Conservation (phyloP, 2,113 vertebrate genomes). For the Tretioscincus oriximinensis region DNA sequence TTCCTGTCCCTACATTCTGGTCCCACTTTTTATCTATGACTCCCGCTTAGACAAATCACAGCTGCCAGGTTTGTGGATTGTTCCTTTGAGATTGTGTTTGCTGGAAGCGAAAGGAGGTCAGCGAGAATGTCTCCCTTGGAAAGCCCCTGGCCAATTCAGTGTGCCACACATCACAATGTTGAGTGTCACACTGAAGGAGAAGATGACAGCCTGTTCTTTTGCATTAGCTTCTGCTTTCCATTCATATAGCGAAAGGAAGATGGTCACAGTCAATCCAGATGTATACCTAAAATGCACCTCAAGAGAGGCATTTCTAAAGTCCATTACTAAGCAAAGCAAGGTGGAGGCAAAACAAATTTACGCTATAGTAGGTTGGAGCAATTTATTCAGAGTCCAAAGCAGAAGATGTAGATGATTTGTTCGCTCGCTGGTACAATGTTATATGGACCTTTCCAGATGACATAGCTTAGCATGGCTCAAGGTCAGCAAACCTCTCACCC, state of each 20-base stretch:
- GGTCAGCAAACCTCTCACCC: too few relatives aligned
- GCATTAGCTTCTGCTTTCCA: conserved; percentile 7
- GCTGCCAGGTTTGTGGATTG: conserved; percentile 18
- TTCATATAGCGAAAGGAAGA: neutral
- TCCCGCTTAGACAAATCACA: neutral
- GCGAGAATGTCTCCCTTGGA: neutral
- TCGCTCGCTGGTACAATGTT: too few relatives aligned
- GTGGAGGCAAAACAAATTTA: fast-evolving
- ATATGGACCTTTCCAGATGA: too few relatives aligned
- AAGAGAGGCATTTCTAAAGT: fast-evolving
- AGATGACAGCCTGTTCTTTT: conserved; percentile 17
- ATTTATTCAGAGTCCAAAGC: neutral
- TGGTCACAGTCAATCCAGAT: neutral
- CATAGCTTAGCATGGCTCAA: too few relatives aligned
- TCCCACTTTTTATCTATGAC: fast-evolving
- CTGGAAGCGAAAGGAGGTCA: conserved; percentile 25
- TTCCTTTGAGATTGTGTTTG: neutral
- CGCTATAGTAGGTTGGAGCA: neutral
- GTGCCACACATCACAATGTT: neutral
- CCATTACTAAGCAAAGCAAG: fast-evolving
- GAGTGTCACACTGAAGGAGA: neutral
- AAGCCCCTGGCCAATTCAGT: conserved; percentile 8
- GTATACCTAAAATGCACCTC: neutral
- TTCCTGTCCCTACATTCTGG: neutral
- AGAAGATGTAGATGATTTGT: neutral